phyloP scores from a whole-genome alignment of 92 coral and sea anemone species.

The Montipora capitata region DNA sequence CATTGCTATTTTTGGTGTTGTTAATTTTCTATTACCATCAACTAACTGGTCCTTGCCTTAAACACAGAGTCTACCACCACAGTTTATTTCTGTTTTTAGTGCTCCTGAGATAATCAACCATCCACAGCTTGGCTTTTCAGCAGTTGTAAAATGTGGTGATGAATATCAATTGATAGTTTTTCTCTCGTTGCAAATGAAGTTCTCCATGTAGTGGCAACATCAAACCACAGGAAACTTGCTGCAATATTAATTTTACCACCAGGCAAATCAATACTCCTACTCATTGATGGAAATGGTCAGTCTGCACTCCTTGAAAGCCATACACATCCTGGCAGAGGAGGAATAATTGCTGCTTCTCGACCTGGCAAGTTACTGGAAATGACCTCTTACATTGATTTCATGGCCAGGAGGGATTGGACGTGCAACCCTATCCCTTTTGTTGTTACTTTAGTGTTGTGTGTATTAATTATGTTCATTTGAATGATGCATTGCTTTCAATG shows the following conservation, averaged over 20 bases:
- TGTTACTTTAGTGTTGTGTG: too few relatives aligned
- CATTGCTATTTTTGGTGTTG: slow-evolving; percentile 57
- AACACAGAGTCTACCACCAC: slow-evolving; percentile 1
- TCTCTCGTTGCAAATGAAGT: slow-evolving; percentile 27
- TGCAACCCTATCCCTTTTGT: too few relatives aligned
- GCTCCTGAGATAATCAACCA: slow-evolving; percentile 65
- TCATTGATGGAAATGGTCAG: slow-evolving; percentile 33
- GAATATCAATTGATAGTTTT: slow-evolving; percentile 54
- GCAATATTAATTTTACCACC: slow-evolving; percentile 60
- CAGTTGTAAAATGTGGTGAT: slow-evolving; percentile 34
- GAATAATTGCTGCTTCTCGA: slow-evolving; percentile 41
- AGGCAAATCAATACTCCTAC: slow-evolving; percentile 49
- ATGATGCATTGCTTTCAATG: too few relatives aligned
- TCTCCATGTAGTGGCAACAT: not conserved
- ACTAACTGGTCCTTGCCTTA: slow-evolving; percentile 36
- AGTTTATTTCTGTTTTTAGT: slow-evolving; percentile 38
- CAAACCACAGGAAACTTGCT: not conserved
- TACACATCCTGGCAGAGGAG: slow-evolving; percentile 48
- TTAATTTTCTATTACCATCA: slow-evolving; percentile 50
- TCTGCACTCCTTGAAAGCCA: slow-evolving; percentile 53
- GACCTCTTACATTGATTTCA: slow-evolving; percentile 31
- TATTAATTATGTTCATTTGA: too few relatives aligned
- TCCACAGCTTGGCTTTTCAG: slow-evolving; percentile 55
- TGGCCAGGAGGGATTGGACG: too few relatives aligned
- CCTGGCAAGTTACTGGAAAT: slow-evolving; percentile 28